A percentile compares a stretch with the other conserved stretches of the same genome.
Evolutionary conservation across 2,797 vertebrate genomes (phyloP).

Genomic region (Champsocephalus esox): DNA sequence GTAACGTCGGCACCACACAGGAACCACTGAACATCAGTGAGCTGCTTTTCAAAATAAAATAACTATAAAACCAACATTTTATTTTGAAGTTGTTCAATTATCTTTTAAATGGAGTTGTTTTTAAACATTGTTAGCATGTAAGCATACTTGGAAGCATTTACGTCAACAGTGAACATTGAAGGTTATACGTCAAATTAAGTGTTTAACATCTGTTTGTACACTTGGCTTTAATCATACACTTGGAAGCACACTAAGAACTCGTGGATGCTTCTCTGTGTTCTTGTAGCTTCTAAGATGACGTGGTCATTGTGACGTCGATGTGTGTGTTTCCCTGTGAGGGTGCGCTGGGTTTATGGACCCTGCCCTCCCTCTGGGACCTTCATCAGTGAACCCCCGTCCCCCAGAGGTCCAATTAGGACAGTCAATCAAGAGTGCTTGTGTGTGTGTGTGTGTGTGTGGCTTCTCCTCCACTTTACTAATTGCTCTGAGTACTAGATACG

Average conservation of each 20-base stretch:
- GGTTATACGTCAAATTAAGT: not conserved
- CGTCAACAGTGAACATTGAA: not conserved
- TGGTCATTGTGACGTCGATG: not conserved
- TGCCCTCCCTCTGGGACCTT: conserved; percentile 41
- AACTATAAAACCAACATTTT: no score
- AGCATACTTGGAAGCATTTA: no score
- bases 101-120: no score
- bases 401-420: conserved; percentile 52
- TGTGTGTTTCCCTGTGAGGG: not conserved
- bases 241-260: conserved; percentile 2
- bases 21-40: conserved; percentile 2
- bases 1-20: conserved; percentile 11
- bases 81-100: no score
- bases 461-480: conserved; percentile 69
- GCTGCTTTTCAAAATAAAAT: no score
- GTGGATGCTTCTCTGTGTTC: not conserved
- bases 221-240: conserved; percentile 29
- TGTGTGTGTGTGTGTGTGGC: conserved; percentile 46
- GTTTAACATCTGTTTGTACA: conserved; percentile 7
- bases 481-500: conserved; percentile 69
- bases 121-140: no score
- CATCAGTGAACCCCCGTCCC: conserved; percentile 20
- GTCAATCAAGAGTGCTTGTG: conserved; percentile 22
- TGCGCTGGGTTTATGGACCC: conserved; percentile 24
- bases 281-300: not conserved